phyloP scores from a whole-genome alignment of 2,797 vertebrate species.

The Dendrocincla tyrannina region DNA sequence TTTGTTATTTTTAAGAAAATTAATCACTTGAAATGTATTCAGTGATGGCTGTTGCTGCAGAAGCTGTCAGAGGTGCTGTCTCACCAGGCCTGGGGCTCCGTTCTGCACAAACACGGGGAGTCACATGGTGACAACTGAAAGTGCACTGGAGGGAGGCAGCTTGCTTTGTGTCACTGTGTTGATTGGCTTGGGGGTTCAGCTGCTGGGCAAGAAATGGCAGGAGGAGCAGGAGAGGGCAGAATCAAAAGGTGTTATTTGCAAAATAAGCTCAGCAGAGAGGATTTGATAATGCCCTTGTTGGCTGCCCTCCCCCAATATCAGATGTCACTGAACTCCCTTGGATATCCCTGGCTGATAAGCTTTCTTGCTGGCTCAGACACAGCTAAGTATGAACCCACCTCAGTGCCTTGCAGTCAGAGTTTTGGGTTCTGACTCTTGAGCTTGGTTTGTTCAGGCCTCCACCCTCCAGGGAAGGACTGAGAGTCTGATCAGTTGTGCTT shows the following conservation, averaged over 20 bases:
- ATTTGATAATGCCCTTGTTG: neutral
- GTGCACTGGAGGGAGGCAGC: neutral
- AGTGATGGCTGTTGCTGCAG: neutral
- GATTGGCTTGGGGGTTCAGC: neutral
- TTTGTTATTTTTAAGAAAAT: constrained; percentile 27
- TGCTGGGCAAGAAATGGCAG: neutral
- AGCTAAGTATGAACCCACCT: neutral
- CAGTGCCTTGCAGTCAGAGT: neutral
- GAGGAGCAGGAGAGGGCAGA: neutral
- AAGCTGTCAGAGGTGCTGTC: neutral
- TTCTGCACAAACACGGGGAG: neutral
- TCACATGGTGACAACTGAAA: neutral
- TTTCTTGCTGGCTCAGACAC: neutral
- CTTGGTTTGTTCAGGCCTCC: neutral
- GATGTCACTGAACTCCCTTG: neutral
- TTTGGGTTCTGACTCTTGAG: neutral
- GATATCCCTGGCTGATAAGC: neutral
- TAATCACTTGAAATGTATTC: neutral
- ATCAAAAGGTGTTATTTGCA: neutral
- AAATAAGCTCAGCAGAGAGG: neutral
- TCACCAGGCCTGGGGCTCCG: neutral
- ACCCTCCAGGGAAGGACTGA: neutral
- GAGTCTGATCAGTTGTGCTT: neutral
- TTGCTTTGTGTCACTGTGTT: neutral
- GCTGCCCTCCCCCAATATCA: neutral